Conservation (phyloP, 92 coral and sea anemone genomes). For the Metridium senile region DNA sequence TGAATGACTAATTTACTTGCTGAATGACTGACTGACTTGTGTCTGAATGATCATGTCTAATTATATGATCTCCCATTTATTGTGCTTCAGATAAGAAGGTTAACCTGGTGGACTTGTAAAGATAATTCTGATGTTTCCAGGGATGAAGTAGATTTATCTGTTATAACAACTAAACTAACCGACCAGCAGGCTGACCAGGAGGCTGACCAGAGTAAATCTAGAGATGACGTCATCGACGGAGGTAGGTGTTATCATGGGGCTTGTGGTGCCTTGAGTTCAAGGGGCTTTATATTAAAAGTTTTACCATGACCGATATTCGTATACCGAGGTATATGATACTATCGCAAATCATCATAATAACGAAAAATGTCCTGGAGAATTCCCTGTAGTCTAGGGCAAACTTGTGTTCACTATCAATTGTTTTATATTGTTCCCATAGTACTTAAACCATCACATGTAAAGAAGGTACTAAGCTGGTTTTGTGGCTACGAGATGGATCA, state of each 20-base stretch:
- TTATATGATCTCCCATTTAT: neutral
- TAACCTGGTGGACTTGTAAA: constrained; percentile 65
- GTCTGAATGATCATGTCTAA: neutral
- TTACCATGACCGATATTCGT: neutral
- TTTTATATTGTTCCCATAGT: too few species aligned
- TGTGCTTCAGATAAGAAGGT: constrained; percentile 46
- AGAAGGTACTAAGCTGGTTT: constrained; percentile 48
- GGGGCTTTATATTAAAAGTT: neutral
- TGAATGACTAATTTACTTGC: neutral
- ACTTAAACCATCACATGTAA: neutral
- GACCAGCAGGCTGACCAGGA: neutral
- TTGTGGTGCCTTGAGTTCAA: neutral
- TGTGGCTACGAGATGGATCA: constrained; percentile 51
- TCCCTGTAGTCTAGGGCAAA: neutral
- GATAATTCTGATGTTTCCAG: constrained; percentile 4
- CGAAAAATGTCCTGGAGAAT: too few species aligned
- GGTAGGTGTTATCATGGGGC: constrained; percentile 10
- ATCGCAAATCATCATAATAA: too few species aligned
- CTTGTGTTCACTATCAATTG: neutral
- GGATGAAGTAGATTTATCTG: constrained; percentile 5
- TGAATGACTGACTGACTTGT: neutral
- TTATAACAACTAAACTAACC: neutral
- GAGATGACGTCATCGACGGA: neutral
- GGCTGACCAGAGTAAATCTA: neutral
- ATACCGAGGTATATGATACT: too few species aligned